Conservation (phyloP, 2,113 vertebrate species). For the Ictidomys tridecemlineatus region DNA sequence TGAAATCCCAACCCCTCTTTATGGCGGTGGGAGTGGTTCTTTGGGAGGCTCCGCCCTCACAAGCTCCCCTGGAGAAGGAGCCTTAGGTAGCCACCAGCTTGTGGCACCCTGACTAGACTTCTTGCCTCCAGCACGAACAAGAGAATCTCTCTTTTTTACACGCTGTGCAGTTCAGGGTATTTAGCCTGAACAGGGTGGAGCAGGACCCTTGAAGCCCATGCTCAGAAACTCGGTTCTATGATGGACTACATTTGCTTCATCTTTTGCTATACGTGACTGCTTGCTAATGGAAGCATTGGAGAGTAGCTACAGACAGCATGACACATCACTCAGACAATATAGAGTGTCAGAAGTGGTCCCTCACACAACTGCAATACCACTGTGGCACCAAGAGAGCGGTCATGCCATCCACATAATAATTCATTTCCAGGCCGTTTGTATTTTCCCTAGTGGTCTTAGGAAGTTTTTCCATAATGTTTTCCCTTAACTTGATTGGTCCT, state of each 20-base stretch:
- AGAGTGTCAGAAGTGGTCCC: not conserved
- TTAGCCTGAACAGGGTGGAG: not conserved
- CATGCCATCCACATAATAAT: not conserved
- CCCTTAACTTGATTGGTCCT: not conserved
- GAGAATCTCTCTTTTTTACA: not conserved
- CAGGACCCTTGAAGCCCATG: rapidly evolving
- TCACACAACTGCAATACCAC: no score
- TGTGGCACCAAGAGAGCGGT: not conserved
- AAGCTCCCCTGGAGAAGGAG: not conserved
- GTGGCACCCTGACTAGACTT: no score
- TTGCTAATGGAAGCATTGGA: not conserved
- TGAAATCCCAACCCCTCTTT: not conserved
- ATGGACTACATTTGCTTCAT: not conserved
- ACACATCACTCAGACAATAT: not conserved
- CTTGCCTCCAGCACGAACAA: not conserved
- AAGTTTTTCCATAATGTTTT: not conserved
- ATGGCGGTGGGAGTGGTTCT: not conserved
- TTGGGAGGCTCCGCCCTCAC: not conserved
- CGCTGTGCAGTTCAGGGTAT: not conserved
- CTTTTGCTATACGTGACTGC: not conserved
- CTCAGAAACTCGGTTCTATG: rapidly evolving
- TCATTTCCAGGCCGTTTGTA: not conserved
- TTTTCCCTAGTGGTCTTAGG: not conserved
- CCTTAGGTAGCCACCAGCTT: no score
- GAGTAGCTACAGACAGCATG: not conserved